Evolutionary conservation across 2,888 invertebrate genomes (phyloP).

Genomic region (Latrodectus hesperus): DNA sequence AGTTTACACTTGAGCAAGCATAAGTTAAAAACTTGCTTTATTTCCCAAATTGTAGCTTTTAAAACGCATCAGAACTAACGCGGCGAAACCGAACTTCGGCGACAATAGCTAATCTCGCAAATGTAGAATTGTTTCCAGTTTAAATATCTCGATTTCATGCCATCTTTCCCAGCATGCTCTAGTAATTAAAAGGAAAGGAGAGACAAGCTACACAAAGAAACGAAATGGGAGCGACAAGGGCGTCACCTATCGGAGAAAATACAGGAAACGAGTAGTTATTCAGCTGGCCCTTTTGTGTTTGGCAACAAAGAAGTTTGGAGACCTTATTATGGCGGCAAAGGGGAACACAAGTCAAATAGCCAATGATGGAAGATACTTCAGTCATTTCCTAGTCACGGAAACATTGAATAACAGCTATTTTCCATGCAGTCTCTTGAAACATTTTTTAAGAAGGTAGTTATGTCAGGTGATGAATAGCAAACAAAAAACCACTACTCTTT

Average conservation of each 20-base stretch:
- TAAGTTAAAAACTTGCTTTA: too few relatives aligned
- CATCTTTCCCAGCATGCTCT: conserved; percentile 34
- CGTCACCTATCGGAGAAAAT: conserved; percentile 55
- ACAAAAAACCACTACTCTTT: too few relatives aligned
- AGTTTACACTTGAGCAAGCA: too few relatives aligned
- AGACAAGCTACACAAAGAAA: conserved; percentile 26
- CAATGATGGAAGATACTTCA: conserved; percentile 4
- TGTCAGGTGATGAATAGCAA: neutral
- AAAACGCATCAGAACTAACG: neutral
- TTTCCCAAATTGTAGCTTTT: too few relatives aligned
- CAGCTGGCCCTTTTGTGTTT: conserved; percentile 58
- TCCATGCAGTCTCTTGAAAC: neutral
- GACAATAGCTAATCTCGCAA: conserved; percentile 1
- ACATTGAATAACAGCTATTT: neutral
- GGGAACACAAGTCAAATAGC: conserved; percentile 8
- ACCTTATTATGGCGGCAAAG: neutral
- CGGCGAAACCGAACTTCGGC: neutral
- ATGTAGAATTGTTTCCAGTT: neutral
- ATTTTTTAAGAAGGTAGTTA: neutral
- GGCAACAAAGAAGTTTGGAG: conserved; percentile 36
- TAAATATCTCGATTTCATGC: conserved; percentile 33
- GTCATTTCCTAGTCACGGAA: conserved; percentile 6
- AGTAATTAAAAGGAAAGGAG: conserved; percentile 48
- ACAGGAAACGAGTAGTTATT: conserved; percentile 39
- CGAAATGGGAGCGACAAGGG: conserved; percentile 25